Evolutionary conservation across 2,797 vertebrate species (phyloP).

Genomic region (Eidolon dupreanum): DNA sequence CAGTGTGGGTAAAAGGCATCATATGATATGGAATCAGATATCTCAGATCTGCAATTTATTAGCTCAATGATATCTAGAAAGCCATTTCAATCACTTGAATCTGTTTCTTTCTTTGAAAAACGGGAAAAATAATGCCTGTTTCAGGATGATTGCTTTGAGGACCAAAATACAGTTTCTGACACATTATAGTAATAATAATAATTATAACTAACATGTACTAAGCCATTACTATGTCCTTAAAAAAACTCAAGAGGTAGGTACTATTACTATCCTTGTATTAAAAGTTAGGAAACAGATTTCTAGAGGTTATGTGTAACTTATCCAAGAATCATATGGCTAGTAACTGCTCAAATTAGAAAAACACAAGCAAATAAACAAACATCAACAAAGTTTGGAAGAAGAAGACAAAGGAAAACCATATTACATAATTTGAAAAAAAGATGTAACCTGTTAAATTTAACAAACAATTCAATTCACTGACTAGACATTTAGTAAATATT

Average conservation of each 20-base stretch:
- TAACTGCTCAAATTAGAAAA: background rate
- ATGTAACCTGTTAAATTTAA: background rate
- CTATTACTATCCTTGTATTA: background rate
- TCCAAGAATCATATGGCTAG: background rate
- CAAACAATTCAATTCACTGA: conserved; percentile 36
- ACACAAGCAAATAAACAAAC: background rate
- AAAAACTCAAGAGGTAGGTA: background rate
- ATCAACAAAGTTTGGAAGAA: background rate
- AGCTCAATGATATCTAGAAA: background rate
- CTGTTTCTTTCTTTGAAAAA: conserved; percentile 40
- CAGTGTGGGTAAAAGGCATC: background rate
- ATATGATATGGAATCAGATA: background rate
- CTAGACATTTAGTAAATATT: conserved; percentile 39
- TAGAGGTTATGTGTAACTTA: background rate
- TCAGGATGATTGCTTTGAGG: background rate
- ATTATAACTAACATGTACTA: background rate
- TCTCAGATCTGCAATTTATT: background rate
- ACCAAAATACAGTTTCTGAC: background rate
- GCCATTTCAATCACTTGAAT: conserved; percentile 24
- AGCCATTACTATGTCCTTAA: background rate
- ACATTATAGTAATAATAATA: background rate
- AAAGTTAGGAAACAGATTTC: background rate
- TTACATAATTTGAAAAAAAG: background rate
- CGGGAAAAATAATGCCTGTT: background rate
- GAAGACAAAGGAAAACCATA: background rate